These are phyloP conservation scores for Lepus timidus DNA, from an alignment of 2,113 vertebrate genomes.

Conservation along the genomic window DNA sequence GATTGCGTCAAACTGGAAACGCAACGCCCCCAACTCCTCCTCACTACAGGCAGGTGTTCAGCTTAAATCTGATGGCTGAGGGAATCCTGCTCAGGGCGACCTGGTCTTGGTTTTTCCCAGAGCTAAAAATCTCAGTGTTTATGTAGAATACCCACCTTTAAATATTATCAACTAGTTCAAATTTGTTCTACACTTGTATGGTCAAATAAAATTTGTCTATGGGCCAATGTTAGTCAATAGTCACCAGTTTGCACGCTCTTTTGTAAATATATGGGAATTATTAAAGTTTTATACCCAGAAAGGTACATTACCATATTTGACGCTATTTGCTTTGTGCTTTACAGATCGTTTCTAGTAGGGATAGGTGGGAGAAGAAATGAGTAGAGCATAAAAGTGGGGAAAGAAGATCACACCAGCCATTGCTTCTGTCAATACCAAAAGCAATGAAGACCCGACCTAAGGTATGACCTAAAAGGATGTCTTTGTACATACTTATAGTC, in stretches of 20 bases:
- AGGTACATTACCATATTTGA: background rate
- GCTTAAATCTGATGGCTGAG: background rate
- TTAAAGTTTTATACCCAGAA: background rate
- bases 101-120: background rate
- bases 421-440: background rate
- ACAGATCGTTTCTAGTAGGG: background rate
- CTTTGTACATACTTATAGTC: background rate
- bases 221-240: background rate
- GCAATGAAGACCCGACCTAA: background rate
- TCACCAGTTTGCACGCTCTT: background rate
- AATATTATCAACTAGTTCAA: background rate
- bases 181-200: background rate
- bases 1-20: background rate
- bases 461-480: background rate
- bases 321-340: background rate
- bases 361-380: background rate
- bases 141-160: background rate
- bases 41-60: background rate
- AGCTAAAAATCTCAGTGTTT: background rate
- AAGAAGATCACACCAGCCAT: background rate
- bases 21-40: background rate
- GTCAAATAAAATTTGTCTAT: background rate
- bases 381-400: background rate
- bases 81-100: background rate
- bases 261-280: background rate